Evolutionary conservation across 2,888 invertebrate species (phyloP).

Genomic region (Hanleya hanleyi): DNA sequence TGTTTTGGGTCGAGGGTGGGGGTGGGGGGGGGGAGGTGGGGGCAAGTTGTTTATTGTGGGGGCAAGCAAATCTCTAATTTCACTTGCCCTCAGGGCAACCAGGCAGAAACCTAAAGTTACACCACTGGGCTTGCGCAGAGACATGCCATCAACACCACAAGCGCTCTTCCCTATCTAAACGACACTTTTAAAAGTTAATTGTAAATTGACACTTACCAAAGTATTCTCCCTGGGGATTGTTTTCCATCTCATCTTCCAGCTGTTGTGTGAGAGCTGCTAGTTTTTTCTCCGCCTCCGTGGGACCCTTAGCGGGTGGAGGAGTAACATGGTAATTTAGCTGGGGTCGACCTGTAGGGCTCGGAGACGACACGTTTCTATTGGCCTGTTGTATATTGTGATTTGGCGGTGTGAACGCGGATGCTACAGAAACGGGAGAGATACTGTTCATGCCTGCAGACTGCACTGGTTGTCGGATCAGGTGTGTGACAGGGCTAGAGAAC

Average conservation of each 20-base stretch:
- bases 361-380: conserved; percentile 6
- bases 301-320: conserved; percentile 54
- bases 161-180: no score
- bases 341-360: conserved; percentile 9
- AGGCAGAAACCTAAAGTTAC: background rate
- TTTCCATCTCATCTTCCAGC: conserved; percentile 81
- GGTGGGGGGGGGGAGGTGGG: no score
- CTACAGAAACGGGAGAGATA: background rate
- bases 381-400: background rate
- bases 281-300: conserved; percentile 67
- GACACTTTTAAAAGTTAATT: no score
- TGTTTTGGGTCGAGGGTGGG: no score
- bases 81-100: background rate
- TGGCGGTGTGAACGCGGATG: conserved; percentile 4
- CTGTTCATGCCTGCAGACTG: background rate
- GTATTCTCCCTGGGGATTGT: conserved; percentile 95
- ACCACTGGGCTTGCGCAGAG: no score
- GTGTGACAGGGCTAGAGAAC: conserved; percentile 27
- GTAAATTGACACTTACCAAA: conserved; percentile 82
- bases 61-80: no score
- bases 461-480: background rate
- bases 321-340: conserved; percentile 58
- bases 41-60: no score
- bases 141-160: no score
- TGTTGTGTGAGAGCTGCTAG: conserved; percentile 69